phyloP scores from a whole-genome alignment of 2,113 vertebrate species.

The Microcebus lehilahytsara region DNA sequence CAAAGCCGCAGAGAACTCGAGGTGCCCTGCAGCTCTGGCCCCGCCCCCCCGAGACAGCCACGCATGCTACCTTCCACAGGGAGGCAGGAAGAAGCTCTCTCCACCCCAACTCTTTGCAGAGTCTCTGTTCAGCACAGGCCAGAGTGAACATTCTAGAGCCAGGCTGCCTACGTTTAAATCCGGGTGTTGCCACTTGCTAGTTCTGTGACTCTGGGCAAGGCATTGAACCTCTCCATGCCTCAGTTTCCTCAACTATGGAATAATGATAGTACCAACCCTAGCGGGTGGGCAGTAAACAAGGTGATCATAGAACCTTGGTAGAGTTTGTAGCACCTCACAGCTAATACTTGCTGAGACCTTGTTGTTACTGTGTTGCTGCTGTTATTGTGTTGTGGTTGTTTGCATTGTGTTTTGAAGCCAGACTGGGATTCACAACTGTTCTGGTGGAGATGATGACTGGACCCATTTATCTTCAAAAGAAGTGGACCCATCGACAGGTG shows the following conservation, averaged over 20 bases:
- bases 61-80: rapidly evolving
- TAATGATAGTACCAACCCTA: background rate
- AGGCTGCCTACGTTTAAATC: background rate
- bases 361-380: background rate
- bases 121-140: too few relatives aligned
- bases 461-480: slow-evolving; percentile 95
- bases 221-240: background rate
- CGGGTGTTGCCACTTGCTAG: background rate
- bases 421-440: slow-evolving; percentile 26
- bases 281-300: background rate
- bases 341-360: too few relatives aligned
- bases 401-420: background rate
- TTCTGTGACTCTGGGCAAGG: background rate
- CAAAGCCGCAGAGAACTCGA: background rate
- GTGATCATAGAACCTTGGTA: too few relatives aligned
- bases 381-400: background rate
- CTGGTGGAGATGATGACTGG: slow-evolving; percentile 94
- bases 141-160: background rate
- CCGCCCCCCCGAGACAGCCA: too few relatives aligned
- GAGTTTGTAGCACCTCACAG: background rate
- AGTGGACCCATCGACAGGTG: slow-evolving; percentile 97
- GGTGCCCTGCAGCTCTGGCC: background rate
- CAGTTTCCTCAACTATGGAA: background rate
- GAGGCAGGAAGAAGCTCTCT: background rate
- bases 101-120: background rate